Base-by-base conservation (phyloP, 2,888 invertebrate genomes). In the Plusia festucae region DNA sequence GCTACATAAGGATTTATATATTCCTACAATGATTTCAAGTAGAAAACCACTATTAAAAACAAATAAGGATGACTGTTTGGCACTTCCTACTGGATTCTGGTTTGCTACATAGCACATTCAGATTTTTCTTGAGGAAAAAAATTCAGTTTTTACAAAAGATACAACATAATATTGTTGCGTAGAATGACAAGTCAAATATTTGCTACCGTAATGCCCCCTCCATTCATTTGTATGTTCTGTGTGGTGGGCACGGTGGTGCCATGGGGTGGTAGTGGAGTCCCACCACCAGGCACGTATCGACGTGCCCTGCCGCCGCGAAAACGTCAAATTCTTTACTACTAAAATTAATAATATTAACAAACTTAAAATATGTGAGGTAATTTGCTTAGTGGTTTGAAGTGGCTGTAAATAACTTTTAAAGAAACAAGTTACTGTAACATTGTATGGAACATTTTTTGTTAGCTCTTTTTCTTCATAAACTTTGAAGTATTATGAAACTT, bases 221-320 rank as follows among this genome's bases (percentile, higher is more conserved):
- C 71, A 75, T 73, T 77, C 27, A 62, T 61, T 80, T 74, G 65
- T 65, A 68, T 59, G 62, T 75, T 79, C 76, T 59, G 66, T 70
- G 84, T 76, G 60, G 76, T 71, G 73, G 70, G 71, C 70, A 73
- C 76, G 74, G 82, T 83, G 82, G 76, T 78, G 70, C 80, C 64
- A 69, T 81, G 81, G 85, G 87, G 89, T 90, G 90, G 90, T 89
- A 93, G 94, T 94, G 89, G 87, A 85, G 89, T 76, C 77, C 84
- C 81, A 93, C 92, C 91, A 93, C 89, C 90, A 90, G 80, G 82
- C 83, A 79, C 73, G 91, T 74, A 67, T 76, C 82, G 91, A 93
- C 93, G 93, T 90, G 90, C 85, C 82, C 78, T 78, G 79, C 54
- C 61, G 79, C 70, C 78, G 82, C 81, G 79, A 79, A 81, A 65